Conservation (phyloP, 2,797 vertebrate genomes). For the Vireo griseus region DNA sequence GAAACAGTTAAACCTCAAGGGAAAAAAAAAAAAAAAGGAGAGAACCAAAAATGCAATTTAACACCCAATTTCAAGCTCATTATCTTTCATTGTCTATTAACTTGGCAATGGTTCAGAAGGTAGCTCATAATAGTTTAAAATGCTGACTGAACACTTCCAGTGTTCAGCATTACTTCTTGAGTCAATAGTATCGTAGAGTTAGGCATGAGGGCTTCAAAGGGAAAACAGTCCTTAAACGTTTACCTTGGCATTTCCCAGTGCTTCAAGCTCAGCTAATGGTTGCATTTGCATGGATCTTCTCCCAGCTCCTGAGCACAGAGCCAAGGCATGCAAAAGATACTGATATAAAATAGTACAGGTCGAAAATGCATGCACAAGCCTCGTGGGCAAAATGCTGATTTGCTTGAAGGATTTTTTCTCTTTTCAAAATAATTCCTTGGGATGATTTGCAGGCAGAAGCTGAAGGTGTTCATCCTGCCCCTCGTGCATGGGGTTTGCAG, state of each 20-base stretch:
- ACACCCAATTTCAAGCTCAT: conserved; percentile 89
- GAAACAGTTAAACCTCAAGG: conserved; percentile 81
- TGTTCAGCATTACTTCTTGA: conserved; percentile 72
- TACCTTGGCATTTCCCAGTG: conserved; percentile 31
- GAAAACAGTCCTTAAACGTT: conserved; percentile 44
- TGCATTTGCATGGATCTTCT: background rate
- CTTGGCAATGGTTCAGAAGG: conserved; percentile 86
- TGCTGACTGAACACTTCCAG: conserved; percentile 83
- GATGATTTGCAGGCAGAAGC: conserved; percentile 2
- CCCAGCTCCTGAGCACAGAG: background rate
- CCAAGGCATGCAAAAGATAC: background rate
- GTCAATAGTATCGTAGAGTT: conserved; percentile 63
- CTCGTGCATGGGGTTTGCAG: background rate
- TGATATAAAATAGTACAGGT: background rate
- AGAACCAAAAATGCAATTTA: conserved; percentile 87
- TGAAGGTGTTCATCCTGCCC: background rate
- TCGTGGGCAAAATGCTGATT: background rate
- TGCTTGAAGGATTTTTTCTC: background rate
- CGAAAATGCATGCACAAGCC: background rate
- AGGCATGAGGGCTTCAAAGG: conserved; percentile 53
- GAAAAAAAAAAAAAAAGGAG: conserved; percentile 48
- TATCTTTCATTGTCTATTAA: conserved; percentile 91
- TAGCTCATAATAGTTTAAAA: conserved; percentile 87
- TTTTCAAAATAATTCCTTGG: background rate
- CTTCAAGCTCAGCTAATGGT: conserved; percentile 19